phyloP scores from a whole-genome alignment of 2,113 vertebrate species.

The Catharus minimus region DNA sequence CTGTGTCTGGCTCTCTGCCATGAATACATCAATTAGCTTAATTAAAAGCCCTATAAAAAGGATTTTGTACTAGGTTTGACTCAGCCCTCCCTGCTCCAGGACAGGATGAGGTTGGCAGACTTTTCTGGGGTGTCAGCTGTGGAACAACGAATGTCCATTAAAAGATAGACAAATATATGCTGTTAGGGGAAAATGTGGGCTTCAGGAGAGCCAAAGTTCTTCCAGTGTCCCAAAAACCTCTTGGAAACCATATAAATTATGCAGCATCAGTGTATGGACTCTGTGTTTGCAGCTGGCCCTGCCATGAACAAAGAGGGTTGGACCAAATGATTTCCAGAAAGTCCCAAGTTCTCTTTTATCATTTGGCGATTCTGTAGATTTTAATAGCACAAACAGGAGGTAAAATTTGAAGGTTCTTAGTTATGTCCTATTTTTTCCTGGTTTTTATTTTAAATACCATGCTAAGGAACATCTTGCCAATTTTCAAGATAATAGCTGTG shows the following conservation, averaged over 20 bases:
- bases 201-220: not conserved
- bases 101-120: not conserved
- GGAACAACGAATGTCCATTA: not conserved
- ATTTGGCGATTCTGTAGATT: not conserved
- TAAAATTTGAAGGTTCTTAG: not conserved
- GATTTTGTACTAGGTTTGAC: not conserved
- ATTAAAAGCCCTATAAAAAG: constrained; percentile 40
- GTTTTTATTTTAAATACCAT: not conserved
- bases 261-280: not conserved
- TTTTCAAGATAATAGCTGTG: not conserved
- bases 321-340: not conserved
- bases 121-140: not conserved
- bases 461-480: not conserved
- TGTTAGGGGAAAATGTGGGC: not conserved
- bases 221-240: not conserved
- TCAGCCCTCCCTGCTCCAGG: not conserved
- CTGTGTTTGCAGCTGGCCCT: not conserved
- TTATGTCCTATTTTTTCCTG: not conserved
- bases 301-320: not conserved
- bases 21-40: not conserved
- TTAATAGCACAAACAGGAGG: not conserved
- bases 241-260: not conserved
- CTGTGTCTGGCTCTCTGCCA: not conserved
- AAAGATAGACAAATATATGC: not conserved
- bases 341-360: not conserved